Conservation (phyloP, 2,888 invertebrate species). For the Encarsia formosa region DNA sequence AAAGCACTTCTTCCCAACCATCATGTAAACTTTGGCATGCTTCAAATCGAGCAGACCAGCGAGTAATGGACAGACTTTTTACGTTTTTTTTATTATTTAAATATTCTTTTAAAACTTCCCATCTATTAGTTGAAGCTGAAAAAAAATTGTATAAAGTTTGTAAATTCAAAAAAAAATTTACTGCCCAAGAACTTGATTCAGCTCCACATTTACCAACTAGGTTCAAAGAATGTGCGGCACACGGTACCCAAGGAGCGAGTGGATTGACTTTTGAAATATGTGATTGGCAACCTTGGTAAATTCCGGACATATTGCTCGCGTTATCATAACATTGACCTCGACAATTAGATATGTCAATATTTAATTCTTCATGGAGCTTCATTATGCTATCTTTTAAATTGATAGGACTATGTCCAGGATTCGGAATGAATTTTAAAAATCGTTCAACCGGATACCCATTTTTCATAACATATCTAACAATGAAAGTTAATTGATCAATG, state of each 20-base stretch:
- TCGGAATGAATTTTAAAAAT: slow-evolving; percentile 30
- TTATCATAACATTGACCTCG: slow-evolving; percentile 35
- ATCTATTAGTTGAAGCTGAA: slow-evolving; percentile 29
- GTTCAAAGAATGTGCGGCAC: slow-evolving; percentile 25
- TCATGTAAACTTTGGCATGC: slow-evolving; percentile 14
- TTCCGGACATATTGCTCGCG: slow-evolving; percentile 33
- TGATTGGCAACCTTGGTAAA: slow-evolving; percentile 31
- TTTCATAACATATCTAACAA: slow-evolving; percentile 30
- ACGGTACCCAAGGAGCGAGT: slow-evolving; percentile 25
- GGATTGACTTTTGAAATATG: slow-evolving; percentile 27
- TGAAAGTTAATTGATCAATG: slow-evolving; percentile 32
- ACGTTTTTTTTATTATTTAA: background rate
- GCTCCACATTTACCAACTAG: background rate
- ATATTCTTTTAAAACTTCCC: slow-evolving; percentile 25
- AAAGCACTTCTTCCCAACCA: slow-evolving; percentile 9
- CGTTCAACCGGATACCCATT: slow-evolving; percentile 25
- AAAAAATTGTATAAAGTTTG: background rate
- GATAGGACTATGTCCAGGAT: slow-evolving; percentile 22
- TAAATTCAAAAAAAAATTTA: background rate
- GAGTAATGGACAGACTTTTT: slow-evolving; percentile 12
- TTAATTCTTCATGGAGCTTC: slow-evolving; percentile 12
- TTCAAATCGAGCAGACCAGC: slow-evolving; percentile 19
- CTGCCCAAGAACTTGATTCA: background rate
- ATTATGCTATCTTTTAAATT: slow-evolving; percentile 28
- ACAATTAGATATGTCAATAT: slow-evolving; percentile 26